Base-by-base conservation (phyloP, 2,888 invertebrate species). In the Ypsolopha sequella region DNA sequence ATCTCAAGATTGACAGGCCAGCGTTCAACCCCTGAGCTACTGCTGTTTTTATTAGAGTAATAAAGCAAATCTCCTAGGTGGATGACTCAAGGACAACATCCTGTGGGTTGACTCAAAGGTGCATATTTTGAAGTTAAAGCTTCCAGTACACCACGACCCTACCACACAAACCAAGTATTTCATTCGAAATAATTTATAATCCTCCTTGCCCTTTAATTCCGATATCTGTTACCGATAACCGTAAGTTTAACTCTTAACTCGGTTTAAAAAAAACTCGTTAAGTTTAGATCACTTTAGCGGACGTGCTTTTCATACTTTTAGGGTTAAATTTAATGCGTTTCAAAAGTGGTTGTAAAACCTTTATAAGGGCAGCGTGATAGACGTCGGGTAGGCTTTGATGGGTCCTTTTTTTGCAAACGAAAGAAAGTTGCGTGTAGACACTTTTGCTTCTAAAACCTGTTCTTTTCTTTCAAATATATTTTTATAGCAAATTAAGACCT, bases 171-270 rank as follows among this genome's bases (percentile, higher is more conserved):
- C 56, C 46, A 56, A 57, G 58, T 55, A 57, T 53, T 57, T 59
- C 43, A 59, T 59, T 57, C 45, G 53, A 60, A 60, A 66, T 64
- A 60, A 65, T 64, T 63, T 66, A 63, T 59, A 60, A 57, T 57
- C 54, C 55, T 44, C 49, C 54, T 55, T 55, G 55, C 57, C 57
- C 55, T 62, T 56, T 55, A 56, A 61, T 59, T 63, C 50, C 59
- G 61, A 65, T 67, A 66, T 65, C 58, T 46, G 53, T 60, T 51
- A 49, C 51, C 48, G 62, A 64, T 68, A 64, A 63, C 57, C 53
- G 54, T 53, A 53, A 48, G 11, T 48, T 53, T 59, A 56, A 58
- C 55, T 46, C 35, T 46, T 46, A n/a, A 52, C 55, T 45, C 52
- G 52, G 51, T 52, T 51, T 46, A 56, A 58, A 24, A 24, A 57